phyloP scores from a whole-genome alignment of 2,888 invertebrate species.

The Heliconius hortense region DNA sequence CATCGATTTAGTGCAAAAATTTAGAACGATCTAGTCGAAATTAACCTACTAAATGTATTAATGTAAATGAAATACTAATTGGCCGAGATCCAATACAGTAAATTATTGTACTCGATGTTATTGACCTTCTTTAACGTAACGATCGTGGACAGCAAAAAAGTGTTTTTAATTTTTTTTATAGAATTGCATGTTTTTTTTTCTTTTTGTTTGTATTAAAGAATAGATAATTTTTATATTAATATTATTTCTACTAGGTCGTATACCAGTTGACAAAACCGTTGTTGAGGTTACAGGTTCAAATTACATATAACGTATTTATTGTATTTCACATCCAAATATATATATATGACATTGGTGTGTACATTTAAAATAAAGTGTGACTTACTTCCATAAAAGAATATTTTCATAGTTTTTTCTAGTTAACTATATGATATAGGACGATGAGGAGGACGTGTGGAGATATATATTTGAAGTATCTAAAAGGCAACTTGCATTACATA shows the following conservation, averaged over 20 bases:
- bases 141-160: not conserved
- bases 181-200: not conserved
- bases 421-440: not conserved
- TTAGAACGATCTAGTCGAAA: conserved; percentile 17
- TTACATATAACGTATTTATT: conserved; percentile 4
- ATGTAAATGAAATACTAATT: conserved; percentile 55
- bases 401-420: not conserved
- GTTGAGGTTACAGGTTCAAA: not conserved
- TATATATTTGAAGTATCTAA: not conserved
- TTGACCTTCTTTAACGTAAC: conserved; percentile 28
- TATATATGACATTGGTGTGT: not conserved
- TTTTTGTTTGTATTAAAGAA: not conserved
- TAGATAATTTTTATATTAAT: not conserved
- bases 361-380: not conserved
- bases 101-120: conserved; percentile 38
- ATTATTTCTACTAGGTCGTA: not conserved
- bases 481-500: not conserved
- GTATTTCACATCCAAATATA: not conserved
- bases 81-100: conserved; percentile 60
- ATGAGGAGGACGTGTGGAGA: not conserved
- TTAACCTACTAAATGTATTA: conserved; percentile 23
- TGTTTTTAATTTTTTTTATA: not conserved
- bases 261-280: not conserved
- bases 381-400: not conserved
- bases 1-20: not conserved